Percentiles rank a stretch among this genome's conserved stretches.
These are phyloP conservation scores for Pterostichus niger DNA, from an alignment of 2,888 invertebrate genomes.

Conservation along the genomic window DNA sequence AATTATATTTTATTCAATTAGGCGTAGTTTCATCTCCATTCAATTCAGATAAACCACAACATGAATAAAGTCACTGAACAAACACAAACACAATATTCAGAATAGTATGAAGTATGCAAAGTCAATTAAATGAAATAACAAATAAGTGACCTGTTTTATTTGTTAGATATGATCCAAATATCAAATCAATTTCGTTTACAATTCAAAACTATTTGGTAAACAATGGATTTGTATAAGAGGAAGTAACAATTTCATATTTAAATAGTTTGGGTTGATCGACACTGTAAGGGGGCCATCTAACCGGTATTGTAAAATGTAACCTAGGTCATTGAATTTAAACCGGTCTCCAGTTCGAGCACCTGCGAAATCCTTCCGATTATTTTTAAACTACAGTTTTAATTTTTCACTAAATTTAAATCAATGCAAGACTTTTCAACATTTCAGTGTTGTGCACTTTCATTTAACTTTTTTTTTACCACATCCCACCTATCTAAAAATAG, in stretches of 20 bases:
- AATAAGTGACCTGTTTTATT: no score
- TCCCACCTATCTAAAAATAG: not conserved
- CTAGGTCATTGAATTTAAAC: constrained; percentile 49
- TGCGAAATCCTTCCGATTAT: not conserved
- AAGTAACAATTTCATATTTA: constrained; percentile 4
- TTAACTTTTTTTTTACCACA: not conserved
- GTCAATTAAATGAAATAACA: no score
- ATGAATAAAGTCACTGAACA: no score
- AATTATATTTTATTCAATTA: no score
- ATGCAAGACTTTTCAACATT: not conserved
- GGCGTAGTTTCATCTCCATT: no score
- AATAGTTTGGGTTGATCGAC: not conserved
- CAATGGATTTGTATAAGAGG: not conserved
- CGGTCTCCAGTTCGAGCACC: constrained; percentile 50
- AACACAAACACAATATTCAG: no score
- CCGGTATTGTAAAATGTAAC: constrained; percentile 28
- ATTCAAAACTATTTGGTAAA: no score
- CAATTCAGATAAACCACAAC: no score
- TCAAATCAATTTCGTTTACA: no score
- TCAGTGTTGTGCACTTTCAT: not conserved
- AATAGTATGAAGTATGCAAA: no score
- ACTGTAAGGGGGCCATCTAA: not conserved
- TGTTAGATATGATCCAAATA: no score
- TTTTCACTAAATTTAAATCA: not conserved
- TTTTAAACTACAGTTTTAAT: constrained; percentile 37